Evolutionary conservation across 2,888 invertebrate genomes (phyloP).

Genomic region (Ichneumoninae sp.): DNA sequence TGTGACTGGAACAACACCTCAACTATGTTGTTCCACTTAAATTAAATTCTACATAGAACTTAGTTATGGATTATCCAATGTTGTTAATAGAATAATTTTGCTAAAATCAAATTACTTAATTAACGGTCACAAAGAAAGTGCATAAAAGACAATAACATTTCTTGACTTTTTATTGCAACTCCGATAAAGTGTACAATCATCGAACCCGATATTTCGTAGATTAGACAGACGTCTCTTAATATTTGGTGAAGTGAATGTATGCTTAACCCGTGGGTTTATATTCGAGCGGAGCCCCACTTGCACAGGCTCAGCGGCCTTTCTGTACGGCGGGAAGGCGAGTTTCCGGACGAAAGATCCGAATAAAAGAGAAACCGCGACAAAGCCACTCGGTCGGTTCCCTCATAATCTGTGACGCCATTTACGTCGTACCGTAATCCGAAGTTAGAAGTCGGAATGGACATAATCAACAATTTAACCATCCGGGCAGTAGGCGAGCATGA

Average conservation of each 20-base stretch:
- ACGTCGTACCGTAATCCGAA: constrained; percentile 75
- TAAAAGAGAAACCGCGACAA: constrained; percentile 39
- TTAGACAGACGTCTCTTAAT: background rate
- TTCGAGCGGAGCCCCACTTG: background rate
- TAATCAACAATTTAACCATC: constrained; percentile 84
- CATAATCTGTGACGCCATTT: constrained; percentile 68
- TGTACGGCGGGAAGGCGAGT: background rate
- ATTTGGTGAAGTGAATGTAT: constrained; percentile 30
- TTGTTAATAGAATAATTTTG: background rate
- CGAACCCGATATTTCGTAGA: background rate
- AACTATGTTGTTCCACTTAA: background rate
- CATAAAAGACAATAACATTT: background rate
- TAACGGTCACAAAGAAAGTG: background rate
- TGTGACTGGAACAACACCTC: background rate
- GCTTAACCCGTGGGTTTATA: background rate
- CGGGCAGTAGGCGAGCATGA: constrained; percentile 74
- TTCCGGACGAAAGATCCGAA: constrained; percentile 46
- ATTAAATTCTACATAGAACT: background rate
- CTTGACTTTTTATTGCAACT: background rate
- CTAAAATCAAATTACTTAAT: background rate
- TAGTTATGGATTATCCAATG: background rate
- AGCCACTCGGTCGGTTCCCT: constrained; percentile 60
- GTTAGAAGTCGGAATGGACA: constrained; percentile 83
- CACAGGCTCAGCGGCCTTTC: background rate
- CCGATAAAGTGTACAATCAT: background rate